phyloP scores from a whole-genome alignment of 2,888 invertebrate species.

The Metalampra italica region DNA sequence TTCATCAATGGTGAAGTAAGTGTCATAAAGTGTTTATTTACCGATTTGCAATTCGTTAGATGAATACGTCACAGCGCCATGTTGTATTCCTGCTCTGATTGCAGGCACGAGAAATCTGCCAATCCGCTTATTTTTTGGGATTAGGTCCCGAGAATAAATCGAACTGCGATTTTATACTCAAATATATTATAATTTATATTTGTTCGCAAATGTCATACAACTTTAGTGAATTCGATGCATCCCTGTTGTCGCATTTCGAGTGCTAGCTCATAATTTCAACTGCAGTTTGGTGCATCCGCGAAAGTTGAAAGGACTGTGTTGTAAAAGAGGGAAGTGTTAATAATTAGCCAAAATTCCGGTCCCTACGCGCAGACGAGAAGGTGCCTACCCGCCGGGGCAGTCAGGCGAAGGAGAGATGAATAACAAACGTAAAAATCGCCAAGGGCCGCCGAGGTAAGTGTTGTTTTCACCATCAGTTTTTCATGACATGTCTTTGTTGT shows the following conservation, averaged over 20 bases:
- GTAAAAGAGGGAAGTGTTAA: conserved; percentile 72
- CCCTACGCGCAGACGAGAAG: conserved; percentile 89
- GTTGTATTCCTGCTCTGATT: conserved; percentile 80
- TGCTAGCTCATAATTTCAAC: conserved; percentile 73
- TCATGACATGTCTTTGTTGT: conserved; percentile 74
- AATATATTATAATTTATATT: conserved; percentile 75
- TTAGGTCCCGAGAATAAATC: conserved; percentile 71
- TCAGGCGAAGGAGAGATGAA: conserved; percentile 83
- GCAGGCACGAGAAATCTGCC: conserved; percentile 79
- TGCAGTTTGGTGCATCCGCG: conserved; percentile 79
- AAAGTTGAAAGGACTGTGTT: conserved; percentile 80
- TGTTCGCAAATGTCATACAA: conserved; percentile 74
- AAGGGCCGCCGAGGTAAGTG: conserved; percentile 85
- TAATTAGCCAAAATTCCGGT: conserved; percentile 89
- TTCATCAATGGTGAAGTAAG: conserved; percentile 33
- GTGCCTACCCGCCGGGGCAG: conserved; percentile 86
- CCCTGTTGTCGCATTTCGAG: conserved; percentile 71
- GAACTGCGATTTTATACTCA: conserved; percentile 76
- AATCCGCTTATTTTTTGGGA: conserved; percentile 78
- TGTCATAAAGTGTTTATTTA: conserved; percentile 37
- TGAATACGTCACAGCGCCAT: conserved; percentile 78
- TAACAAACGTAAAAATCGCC: conserved; percentile 91
- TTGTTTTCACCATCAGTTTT: conserved; percentile 50
- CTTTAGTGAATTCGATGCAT: conserved; percentile 72
- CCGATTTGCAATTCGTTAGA: conserved; percentile 69